A percentile compares a stretch with the other conserved stretches of the same genome.
Conservation (phyloP, 2,113 vertebrate genomes). For the Eira barbara region DNA sequence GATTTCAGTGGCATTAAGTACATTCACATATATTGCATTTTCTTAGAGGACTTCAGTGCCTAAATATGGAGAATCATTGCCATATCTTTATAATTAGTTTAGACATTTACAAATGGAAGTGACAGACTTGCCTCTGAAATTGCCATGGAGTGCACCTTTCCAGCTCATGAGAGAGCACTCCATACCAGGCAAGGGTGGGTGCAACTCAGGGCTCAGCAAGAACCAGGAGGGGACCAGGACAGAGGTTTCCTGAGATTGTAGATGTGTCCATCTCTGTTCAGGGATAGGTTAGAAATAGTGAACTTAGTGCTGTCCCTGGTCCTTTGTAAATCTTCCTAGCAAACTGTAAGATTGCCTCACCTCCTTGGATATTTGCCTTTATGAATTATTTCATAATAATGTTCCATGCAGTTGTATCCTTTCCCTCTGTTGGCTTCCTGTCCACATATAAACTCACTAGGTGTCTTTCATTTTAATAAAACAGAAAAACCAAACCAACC, state of each 20-base stretch:
- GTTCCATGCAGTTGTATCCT: not conserved
- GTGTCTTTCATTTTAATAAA: not conserved
- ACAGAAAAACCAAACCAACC: not conserved
- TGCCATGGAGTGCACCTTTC: not conserved
- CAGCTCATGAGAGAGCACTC: not conserved
- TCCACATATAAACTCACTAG: not conserved
- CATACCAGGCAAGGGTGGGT: not conserved
- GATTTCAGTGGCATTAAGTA: not conserved
- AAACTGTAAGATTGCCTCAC: not conserved
- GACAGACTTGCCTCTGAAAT: not conserved
- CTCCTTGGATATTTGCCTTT: not conserved
- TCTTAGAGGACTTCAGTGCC: not conserved
- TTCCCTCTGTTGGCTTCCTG: not conserved
- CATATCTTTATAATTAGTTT: not conserved
- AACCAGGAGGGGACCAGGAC: not conserved
- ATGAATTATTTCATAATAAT: not conserved
- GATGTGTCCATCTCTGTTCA: not conserved
- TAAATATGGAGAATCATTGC: not conserved
- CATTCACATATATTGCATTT: not conserved
- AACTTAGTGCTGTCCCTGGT: not conserved
- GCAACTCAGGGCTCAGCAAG: not conserved
- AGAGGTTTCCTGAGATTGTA: not conserved
- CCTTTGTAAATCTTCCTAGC: not conserved
- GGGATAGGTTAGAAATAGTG: not conserved
- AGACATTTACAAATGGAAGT: not conserved